These are phyloP conservation scores for Tethea ocularis DNA, from an alignment of 2,888 invertebrate genomes.

Conservation along the genomic window DNA sequence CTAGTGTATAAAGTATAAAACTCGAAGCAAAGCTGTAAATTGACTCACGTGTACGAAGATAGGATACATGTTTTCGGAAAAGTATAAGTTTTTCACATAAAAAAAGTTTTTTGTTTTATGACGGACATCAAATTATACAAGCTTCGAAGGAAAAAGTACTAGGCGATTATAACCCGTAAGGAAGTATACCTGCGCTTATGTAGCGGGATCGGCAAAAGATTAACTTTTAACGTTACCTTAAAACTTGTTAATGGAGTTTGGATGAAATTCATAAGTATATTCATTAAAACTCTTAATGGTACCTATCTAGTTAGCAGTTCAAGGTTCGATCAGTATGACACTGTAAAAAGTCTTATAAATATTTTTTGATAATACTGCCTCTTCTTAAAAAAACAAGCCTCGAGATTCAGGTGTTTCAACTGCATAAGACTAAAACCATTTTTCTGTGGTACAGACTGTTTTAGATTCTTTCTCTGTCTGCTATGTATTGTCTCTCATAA, in stretches of 20 bases:
- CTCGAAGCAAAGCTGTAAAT: background rate
- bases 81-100: conserved; percentile 12
- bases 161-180: conserved; percentile 6
- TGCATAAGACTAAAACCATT: no score
- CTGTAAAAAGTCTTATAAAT: no score
- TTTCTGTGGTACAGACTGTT: no score
- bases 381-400: no score
- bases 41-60: background rate
- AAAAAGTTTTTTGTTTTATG: conserved; percentile 34
- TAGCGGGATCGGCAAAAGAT: background rate
- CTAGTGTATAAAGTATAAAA: background rate
- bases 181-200: conserved; percentile 3
- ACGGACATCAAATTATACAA: conserved; percentile 33
- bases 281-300: conserved; percentile 3
- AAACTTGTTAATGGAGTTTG: conserved; percentile 4
- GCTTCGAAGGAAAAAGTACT: conserved; percentile 26
- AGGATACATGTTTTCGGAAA: conserved; percentile 2
- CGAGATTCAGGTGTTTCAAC: no score
- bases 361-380: no score
- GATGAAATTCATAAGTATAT: background rate
- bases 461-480: no score
- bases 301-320: background rate
- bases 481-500: no score
- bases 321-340: background rate
- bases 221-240: background rate